These are phyloP conservation scores for Scaptomyza caliginosa DNA, from an alignment of 2,888 invertebrate species.

Conservation along the genomic window DNA sequence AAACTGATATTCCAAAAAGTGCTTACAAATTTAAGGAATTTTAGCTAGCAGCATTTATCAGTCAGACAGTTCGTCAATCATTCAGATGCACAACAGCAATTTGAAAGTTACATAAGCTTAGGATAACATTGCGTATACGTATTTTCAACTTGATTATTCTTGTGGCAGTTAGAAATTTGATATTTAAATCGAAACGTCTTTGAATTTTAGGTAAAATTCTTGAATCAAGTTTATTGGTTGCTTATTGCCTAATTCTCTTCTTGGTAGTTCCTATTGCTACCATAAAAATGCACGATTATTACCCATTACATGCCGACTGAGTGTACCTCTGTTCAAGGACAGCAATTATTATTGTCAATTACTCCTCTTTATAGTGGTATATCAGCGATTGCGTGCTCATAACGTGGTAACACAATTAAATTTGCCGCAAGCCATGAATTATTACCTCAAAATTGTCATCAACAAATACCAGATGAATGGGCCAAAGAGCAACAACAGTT, in stretches of 20 bases:
- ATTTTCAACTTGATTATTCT: no score
- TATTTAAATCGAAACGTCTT: no score
- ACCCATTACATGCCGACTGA: slow-evolving; percentile 10
- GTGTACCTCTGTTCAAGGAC: slow-evolving; percentile 31
- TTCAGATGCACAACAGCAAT: slow-evolving; percentile 22
- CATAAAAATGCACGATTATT: slow-evolving; percentile 11
- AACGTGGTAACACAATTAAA: slow-evolving; percentile 67
- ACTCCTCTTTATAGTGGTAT: no score
- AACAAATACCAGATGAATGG: slow-evolving; percentile 55
- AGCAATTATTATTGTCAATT: slow-evolving; percentile 41
- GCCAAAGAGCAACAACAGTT: slow-evolving; percentile 22
- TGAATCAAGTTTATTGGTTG: neutral
- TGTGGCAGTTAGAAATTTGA: no score
- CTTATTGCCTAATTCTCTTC: no score
- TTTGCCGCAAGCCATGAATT: slow-evolving; percentile 36
- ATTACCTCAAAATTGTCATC: slow-evolving; percentile 17
- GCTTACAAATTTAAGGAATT: slow-evolving; percentile 38
- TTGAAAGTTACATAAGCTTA: slow-evolving; percentile 4
- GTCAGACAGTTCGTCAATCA: slow-evolving; percentile 15
- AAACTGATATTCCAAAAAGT: slow-evolving; percentile 4
- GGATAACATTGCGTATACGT: slow-evolving; percentile 14
- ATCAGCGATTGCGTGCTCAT: slow-evolving; percentile 48
- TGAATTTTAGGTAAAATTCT: no score
- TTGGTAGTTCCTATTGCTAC: neutral
- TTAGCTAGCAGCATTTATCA: slow-evolving; percentile 4